These are phyloP conservation scores for Drosophila greeni DNA, from an alignment of 2,888 invertebrate species.

Conservation along the genomic window DNA sequence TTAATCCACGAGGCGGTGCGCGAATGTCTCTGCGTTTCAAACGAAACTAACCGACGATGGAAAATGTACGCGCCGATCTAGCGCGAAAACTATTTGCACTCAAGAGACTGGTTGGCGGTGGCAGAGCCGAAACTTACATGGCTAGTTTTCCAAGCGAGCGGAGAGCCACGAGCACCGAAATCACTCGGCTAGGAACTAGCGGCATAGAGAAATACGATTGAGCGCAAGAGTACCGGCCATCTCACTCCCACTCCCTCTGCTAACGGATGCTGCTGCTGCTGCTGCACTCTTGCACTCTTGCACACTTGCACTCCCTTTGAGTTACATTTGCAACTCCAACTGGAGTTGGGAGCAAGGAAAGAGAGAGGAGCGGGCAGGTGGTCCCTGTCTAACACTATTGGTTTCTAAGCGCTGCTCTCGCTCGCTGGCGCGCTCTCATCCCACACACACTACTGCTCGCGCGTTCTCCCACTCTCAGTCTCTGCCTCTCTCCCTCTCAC, in stretches of 20 bases:
- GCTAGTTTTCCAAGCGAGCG: conserved; percentile 30
- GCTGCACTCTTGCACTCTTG: neutral
- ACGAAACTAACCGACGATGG: conserved; percentile 56
- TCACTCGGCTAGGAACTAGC: conserved; percentile 62
- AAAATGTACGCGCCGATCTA: conserved; percentile 62
- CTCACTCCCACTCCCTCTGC: neutral
- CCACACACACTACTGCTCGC: conserved; percentile 18
- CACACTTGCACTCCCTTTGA: neutral
- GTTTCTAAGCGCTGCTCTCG: conserved; percentile 8
- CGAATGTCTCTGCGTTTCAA: conserved; percentile 57
- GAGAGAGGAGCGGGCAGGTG: neutral
- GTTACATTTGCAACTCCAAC: conserved; percentile 3
- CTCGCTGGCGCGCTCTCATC: conserved; percentile 4
- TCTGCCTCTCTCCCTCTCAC: conserved; percentile 5
- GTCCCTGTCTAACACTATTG: conserved; percentile 5
- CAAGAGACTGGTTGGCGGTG: conserved; percentile 31
- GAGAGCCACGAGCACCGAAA: conserved; percentile 17
- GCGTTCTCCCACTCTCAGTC: neutral
- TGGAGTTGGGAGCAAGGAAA: neutral
- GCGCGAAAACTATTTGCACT: conserved; percentile 61
- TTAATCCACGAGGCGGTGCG: conserved; percentile 17
- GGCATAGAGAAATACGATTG: conserved; percentile 49
- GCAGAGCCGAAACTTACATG: conserved; percentile 39
- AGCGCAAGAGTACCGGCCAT: conserved; percentile 31
- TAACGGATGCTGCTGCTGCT: conserved; percentile 7